Conservation (phyloP, 2,113 vertebrate species). For the Calcarius ornatus region DNA sequence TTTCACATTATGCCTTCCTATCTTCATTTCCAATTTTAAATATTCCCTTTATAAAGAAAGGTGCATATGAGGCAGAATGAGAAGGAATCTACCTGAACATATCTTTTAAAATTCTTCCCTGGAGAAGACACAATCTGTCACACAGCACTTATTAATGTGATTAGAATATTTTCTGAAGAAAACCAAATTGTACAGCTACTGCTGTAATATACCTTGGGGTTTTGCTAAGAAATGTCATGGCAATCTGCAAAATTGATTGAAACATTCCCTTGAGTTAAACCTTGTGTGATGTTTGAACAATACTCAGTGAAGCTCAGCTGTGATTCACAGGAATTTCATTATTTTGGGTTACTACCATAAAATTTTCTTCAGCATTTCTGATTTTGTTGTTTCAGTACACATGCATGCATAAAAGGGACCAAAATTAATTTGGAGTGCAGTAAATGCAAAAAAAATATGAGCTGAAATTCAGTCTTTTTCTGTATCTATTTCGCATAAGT, state of each 20-base stretch:
- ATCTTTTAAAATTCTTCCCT: not conserved
- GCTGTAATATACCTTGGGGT: not conserved
- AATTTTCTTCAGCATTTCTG: not conserved
- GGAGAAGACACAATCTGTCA: not conserved
- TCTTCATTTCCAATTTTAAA: not conserved
- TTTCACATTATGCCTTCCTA: not conserved
- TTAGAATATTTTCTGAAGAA: constrained; percentile 27
- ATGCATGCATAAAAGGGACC: not conserved
- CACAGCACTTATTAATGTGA: not conserved
- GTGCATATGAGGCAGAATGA: not conserved
- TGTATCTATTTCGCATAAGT: not conserved
- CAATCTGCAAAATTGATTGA: not conserved
- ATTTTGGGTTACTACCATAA: not conserved
- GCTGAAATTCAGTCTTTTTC: not conserved
- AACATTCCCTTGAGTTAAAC: not conserved
- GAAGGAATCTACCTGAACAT: not conserved
- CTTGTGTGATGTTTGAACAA: not conserved
- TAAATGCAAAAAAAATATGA: not conserved
- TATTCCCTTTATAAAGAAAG: not conserved
- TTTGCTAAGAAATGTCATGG: constrained; percentile 28
- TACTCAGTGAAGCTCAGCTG: not conserved
- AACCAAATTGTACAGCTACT: not conserved
- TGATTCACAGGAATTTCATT: not conserved
- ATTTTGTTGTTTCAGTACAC: not conserved
- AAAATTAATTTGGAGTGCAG: not conserved